Evolutionary conservation across 1,140 invertebrate genomes (phyloP).

Genomic region (Andrena cerasifolii): DNA sequence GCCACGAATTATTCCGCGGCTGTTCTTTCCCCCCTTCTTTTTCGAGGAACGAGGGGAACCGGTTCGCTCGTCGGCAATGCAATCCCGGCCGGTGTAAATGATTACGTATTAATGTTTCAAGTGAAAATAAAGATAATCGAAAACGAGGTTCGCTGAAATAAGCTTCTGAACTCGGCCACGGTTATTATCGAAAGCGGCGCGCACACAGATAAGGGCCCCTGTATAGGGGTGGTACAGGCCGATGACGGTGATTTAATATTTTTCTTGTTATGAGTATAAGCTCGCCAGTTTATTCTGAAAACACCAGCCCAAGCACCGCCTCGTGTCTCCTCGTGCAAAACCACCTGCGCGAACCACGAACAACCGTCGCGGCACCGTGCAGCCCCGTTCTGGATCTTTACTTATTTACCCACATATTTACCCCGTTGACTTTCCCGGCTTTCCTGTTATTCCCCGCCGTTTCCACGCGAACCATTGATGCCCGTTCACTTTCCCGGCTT

Average conservation of each 20-base stretch:
- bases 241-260: slow-evolving; percentile 79
- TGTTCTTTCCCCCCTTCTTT: too few species aligned
- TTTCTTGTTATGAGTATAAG: slow-evolving; percentile 81
- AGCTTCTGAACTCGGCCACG: slow-evolving; percentile 15
- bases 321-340: slow-evolving; percentile 59
- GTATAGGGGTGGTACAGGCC: slow-evolving; percentile 52
- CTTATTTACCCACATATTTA: slow-evolving; percentile 59
- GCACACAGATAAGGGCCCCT: slow-evolving; percentile 47
- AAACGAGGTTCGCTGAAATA: slow-evolving; percentile 18
- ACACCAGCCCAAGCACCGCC: slow-evolving; percentile 65
- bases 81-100: background rate
- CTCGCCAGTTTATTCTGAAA: slow-evolving; percentile 79
- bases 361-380: slow-evolving; percentile 32
- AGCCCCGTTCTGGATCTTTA: slow-evolving; percentile 46
- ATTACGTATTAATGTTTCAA: slow-evolving; percentile 23
- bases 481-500: too few species aligned
- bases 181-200: slow-evolving; percentile 26
- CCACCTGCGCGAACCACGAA: slow-evolving; percentile 62
- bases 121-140: slow-evolving; percentile 40
- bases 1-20: background rate
- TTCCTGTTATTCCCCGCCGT: slow-evolving; percentile 19
- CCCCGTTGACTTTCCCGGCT: slow-evolving; percentile 24
- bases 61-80: background rate
- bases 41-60: background rate
- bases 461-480: background rate